Conservation (phyloP, 2,888 invertebrate species). For the Megalurothrips usitatus region DNA sequence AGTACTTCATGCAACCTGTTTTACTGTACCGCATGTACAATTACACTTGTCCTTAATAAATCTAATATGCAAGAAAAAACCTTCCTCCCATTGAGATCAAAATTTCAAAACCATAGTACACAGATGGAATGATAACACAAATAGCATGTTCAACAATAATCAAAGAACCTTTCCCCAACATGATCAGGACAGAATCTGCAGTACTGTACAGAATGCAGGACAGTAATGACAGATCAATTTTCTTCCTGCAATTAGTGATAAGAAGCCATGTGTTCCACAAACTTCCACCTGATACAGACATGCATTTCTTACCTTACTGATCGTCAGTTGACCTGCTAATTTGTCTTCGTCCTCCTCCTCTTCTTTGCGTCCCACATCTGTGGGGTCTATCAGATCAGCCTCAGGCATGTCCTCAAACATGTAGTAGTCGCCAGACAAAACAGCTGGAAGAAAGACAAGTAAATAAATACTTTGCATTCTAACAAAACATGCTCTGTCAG, state of each 20-base stretch:
- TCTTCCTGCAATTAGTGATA: background rate
- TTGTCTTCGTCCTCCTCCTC: slow-evolving; percentile 55
- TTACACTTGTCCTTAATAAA: background rate
- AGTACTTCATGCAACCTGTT: background rate
- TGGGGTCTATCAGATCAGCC: slow-evolving; percentile 41
- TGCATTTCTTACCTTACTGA: slow-evolving; percentile 42
- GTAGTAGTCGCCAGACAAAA: slow-evolving; percentile 97
- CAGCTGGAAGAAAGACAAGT: slow-evolving; percentile 60
- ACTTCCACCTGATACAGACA: background rate
- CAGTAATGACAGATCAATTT: background rate
- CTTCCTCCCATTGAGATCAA: too few relatives aligned
- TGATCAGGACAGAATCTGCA: background rate
- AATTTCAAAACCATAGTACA: background rate
- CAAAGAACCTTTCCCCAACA: background rate
- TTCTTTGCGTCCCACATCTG: slow-evolving; percentile 41
- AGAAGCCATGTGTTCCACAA: background rate
- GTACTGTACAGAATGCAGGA: background rate
- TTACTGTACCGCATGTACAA: background rate
- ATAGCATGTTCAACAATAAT: background rate
- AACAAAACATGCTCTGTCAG: background rate
- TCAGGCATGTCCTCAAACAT: slow-evolving; percentile 95
- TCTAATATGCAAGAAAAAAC: background rate
- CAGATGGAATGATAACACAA: background rate
- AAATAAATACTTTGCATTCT: background rate
- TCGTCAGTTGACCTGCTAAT: slow-evolving; percentile 42